Conservation (phyloP, 2,113 vertebrate genomes). For the Rhizomys pruinosus region DNA sequence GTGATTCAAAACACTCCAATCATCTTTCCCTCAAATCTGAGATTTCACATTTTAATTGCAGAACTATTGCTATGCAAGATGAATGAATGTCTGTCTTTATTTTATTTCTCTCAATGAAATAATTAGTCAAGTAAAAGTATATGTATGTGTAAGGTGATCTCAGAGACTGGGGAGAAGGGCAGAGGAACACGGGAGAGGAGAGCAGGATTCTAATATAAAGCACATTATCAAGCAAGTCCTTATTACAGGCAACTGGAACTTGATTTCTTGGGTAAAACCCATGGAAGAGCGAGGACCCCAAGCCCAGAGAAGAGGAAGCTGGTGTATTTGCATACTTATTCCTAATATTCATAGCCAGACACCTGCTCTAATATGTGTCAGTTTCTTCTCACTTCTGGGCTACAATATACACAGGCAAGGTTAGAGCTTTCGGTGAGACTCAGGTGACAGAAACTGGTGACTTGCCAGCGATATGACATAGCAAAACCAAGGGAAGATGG, state of each 20-base stretch:
- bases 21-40: neutral
- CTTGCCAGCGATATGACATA: neutral
- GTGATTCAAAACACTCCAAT: neutral
- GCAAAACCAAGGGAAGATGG: neutral
- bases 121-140: neutral
- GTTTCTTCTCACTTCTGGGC: neutral
- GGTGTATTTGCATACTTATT: neutral
- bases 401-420: neutral
- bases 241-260: neutral
- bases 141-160: neutral
- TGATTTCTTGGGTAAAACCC: constrained; percentile 30
- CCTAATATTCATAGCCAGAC: neutral
- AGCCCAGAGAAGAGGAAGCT: neutral
- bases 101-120: constrained; percentile 9
- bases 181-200: neutral
- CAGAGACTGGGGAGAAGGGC: neutral
- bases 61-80: neutral
- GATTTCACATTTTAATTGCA: constrained; percentile 15
- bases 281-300: neutral
- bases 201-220: neutral
- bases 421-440: neutral
- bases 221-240: neutral
- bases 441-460: neutral
- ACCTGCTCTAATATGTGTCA: neutral
- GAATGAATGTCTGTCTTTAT: neutral